Evolutionary conservation across 2,113 vertebrate species (phyloP).

Genomic region (Heteronetta atricapilla): DNA sequence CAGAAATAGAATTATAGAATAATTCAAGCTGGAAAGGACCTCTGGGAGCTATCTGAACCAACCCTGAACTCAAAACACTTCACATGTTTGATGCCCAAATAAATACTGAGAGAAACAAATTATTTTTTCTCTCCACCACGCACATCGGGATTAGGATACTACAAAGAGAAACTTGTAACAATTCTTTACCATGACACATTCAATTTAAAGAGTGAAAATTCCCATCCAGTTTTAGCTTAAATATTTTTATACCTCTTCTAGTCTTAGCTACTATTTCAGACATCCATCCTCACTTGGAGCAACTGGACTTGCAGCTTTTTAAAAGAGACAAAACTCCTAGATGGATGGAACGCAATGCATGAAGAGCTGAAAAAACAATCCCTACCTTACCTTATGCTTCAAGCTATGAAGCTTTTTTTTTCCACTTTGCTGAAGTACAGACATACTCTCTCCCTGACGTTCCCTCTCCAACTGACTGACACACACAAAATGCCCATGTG

Average conservation of each 20-base stretch:
- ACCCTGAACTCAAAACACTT: background rate
- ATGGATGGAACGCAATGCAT: background rate
- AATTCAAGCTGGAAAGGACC: background rate
- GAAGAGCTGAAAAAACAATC: background rate
- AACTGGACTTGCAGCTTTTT: constrained; percentile 5
- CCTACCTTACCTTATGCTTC: background rate
- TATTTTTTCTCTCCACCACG: background rate
- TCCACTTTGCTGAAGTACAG: background rate
- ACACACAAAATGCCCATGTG: background rate
- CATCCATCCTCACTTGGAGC: constrained; percentile 4
- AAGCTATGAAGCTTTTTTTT: background rate
- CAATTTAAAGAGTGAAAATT: background rate
- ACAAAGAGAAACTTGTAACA: background rate
- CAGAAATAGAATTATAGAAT: background rate
- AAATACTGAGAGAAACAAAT: background rate
- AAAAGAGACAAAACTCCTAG: background rate
- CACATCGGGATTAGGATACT: background rate
- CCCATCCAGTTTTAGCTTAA: background rate
- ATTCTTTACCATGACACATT: background rate
- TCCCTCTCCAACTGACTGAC: background rate
- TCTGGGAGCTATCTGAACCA: background rate
- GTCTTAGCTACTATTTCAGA: background rate
- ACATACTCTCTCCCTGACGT: background rate
- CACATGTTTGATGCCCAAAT: background rate
- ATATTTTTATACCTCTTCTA: constrained; percentile 34